A percentile compares a stretch with the other conserved stretches of the same genome.
Conservation (phyloP, 2,797 vertebrate genomes). For the Distichodus sexfasciatus region DNA sequence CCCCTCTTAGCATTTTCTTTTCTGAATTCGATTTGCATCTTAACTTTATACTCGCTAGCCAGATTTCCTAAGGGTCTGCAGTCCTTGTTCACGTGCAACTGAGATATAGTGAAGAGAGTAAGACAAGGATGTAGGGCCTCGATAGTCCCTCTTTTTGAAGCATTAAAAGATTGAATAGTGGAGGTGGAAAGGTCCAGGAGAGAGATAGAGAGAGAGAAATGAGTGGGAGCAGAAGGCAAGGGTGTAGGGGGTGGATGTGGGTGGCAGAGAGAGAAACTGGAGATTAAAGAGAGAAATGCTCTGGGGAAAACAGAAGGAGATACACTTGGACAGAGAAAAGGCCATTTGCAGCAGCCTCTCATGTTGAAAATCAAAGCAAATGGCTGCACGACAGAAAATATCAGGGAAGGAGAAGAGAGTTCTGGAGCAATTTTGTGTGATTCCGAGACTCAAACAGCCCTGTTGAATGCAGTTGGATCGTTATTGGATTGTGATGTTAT, state of each 20-base stretch:
- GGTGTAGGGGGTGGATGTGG: constrained; percentile 40
- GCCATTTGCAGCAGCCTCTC: background rate
- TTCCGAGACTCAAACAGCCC: background rate
- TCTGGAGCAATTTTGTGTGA: background rate
- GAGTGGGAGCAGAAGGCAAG: constrained; percentile 16
- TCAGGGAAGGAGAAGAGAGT: background rate
- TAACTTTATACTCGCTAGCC: background rate
- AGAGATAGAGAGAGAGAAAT: constrained; percentile 20
- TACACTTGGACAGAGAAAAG: constrained; percentile 54
- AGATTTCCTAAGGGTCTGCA: background rate
- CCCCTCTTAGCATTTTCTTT: background rate
- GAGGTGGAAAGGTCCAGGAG: constrained; percentile 28
- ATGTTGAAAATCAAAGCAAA: background rate
- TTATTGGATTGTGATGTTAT: background rate
- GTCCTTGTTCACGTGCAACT: background rate
- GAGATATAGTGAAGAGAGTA: background rate
- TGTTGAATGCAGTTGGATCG: background rate
- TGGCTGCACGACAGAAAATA: background rate
- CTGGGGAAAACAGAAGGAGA: constrained; percentile 49
- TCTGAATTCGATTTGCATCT: background rate
- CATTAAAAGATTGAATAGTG: background rate
- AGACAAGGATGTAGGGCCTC: background rate
- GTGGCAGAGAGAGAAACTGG: constrained; percentile 34
- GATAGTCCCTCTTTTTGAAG: background rate
- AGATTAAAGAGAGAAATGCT: constrained; percentile 43